Conservation (phyloP, 1,140 invertebrate species). For the Hycleus cichorii region DNA sequence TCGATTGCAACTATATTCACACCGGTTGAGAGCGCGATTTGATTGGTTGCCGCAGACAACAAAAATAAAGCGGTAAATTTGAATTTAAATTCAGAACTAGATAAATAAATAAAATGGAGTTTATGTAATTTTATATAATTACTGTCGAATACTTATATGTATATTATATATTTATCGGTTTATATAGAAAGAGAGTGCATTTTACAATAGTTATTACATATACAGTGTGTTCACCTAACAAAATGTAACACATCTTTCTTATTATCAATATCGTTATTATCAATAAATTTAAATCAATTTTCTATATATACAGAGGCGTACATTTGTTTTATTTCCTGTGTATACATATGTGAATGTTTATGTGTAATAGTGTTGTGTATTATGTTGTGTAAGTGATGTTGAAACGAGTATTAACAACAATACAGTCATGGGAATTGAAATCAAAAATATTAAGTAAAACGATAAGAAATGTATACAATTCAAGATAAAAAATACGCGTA, state of each 20-base stretch:
- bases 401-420: too few species aligned
- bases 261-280: not conserved
- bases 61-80: too few species aligned
- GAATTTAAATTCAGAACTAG: too few species aligned
- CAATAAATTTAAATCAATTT: not conserved
- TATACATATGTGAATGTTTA: not conserved
- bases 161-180: too few species aligned
- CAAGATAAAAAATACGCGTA: not conserved
- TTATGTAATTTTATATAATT: conserved; percentile 48
- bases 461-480: not conserved
- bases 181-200: conserved; percentile 37
- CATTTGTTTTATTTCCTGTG: not conserved
- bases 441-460: not conserved
- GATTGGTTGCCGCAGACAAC: not conserved
- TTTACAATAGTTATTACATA: conserved; percentile 36
- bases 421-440: not conserved
- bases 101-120: conserved; percentile 8
- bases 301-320: not conserved
- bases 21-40: not conserved
- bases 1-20: conserved; percentile 2
- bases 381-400: too few species aligned
- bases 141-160: not conserved
- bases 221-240: conserved; percentile 36
- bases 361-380: not conserved
- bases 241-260: conserved; percentile 26